A percentile compares a stretch with the other conserved stretches of the same genome.
Conservation (phyloP, 1,140 invertebrate genomes). For the Leguminivora glycinivorella region DNA sequence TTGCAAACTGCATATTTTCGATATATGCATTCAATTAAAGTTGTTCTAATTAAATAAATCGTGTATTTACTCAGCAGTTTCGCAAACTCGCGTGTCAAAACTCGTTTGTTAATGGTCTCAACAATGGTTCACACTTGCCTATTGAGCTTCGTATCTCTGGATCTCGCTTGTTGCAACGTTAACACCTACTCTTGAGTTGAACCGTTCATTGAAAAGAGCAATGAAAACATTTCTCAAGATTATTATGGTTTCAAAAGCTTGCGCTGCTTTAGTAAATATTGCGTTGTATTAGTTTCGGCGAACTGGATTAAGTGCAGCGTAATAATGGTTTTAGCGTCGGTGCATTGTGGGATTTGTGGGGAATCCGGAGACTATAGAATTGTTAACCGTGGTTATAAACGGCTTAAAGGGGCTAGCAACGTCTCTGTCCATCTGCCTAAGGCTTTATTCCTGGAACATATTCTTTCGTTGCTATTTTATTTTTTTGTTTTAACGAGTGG, state of each 20-base stretch:
- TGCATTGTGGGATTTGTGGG: background rate
- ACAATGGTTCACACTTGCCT: slow-evolving; percentile 67
- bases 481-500: background rate
- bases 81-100: slow-evolving; percentile 70
- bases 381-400: background rate
- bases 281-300: slow-evolving; percentile 15
- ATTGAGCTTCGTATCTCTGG: slow-evolving; percentile 68
- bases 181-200: slow-evolving; percentile 23
- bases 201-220: slow-evolving; percentile 24
- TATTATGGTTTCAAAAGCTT: slow-evolving; percentile 26
- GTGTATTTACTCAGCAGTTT: slow-evolving; percentile 67
- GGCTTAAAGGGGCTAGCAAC: background rate
- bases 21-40: slow-evolving; percentile 54
- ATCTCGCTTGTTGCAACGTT: slow-evolving; percentile 41
- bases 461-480: background rate
- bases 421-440: background rate
- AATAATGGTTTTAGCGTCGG: background rate
- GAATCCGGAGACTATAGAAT: background rate
- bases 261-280: slow-evolving; percentile 18
- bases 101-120: slow-evolving; percentile 63
- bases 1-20: slow-evolving; percentile 41
- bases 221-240: slow-evolving; percentile 29
- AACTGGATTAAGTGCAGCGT: background rate
- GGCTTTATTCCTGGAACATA: background rate
- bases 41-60: slow-evolving; percentile 65